Percentiles rank a stretch among this genome's conserved stretches.
These are phyloP conservation scores for Dolichopus griseipennis DNA, from an alignment of 2,888 invertebrate species.

Conservation along the genomic window DNA sequence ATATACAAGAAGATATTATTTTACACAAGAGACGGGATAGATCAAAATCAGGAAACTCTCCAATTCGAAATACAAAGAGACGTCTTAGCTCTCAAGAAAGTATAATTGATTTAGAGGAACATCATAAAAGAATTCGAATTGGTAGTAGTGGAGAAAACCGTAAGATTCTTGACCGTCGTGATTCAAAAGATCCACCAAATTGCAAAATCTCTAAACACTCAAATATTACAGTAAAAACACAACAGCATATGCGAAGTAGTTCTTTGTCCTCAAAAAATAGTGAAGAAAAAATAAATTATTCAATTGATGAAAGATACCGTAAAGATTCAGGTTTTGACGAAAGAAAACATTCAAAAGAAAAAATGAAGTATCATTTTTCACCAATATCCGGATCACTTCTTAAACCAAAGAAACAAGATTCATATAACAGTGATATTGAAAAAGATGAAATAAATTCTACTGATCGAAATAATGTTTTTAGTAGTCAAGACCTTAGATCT, in stretches of 20 bases:
- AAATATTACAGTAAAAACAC: conserved; percentile 21
- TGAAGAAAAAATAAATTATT: conserved; percentile 20
- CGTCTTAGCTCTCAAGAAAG: conserved; percentile 71
- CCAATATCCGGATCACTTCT: conserved; percentile 20
- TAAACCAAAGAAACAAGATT: conserved; percentile 28
- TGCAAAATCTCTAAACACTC: conserved; percentile 28
- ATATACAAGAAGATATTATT: not conserved
- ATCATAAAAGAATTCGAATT: conserved; percentile 43
- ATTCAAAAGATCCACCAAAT: conserved; percentile 57
- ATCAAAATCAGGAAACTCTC: conserved; percentile 34
- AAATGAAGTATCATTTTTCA: conserved; percentile 24
- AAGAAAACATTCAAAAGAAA: conserved; percentile 34
- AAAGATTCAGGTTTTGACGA: conserved; percentile 29
- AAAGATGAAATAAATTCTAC: conserved; percentile 18
- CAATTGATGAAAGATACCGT: conserved; percentile 34
- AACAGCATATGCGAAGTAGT: conserved; percentile 19
- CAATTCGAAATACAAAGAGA: conserved; percentile 49
- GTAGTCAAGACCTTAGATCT: conserved; percentile 50
- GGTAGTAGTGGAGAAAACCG: conserved; percentile 49
- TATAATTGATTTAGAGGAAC: conserved; percentile 31
- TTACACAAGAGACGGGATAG: conserved; percentile 22
- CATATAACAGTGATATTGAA: conserved; percentile 15
- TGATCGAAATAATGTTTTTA: conserved; percentile 52
- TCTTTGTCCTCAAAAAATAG: conserved; percentile 18
- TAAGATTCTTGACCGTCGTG: conserved; percentile 53